Conservation (phyloP, 2,797 vertebrate species). For the Otus scops region DNA sequence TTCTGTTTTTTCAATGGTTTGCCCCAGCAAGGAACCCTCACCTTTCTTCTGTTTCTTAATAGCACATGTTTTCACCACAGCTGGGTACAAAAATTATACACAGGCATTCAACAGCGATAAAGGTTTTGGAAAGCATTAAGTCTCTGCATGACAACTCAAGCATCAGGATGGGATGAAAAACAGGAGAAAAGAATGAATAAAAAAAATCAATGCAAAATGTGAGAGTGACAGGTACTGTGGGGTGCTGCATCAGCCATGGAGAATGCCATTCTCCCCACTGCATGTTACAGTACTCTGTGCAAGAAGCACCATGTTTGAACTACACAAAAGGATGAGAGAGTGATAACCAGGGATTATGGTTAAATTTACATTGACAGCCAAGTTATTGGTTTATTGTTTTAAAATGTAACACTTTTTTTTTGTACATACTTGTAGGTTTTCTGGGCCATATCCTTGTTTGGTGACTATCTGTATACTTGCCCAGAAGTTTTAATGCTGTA, state of each 20-base stretch:
- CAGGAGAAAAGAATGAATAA: background rate
- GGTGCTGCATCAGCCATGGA: background rate
- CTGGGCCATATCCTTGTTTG: background rate
- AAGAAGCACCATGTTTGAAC: background rate
- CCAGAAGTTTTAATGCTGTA: background rate
- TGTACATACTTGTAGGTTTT: background rate
- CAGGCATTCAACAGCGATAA: background rate
- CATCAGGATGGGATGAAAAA: background rate
- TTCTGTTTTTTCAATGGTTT: background rate
- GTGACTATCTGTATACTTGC: background rate
- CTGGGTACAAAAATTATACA: background rate
- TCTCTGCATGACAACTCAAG: background rate
- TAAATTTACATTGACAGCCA: background rate
- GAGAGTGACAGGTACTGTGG: background rate
- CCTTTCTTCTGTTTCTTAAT: background rate
- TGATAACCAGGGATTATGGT: fast-evolving
- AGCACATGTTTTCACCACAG: constrained; percentile 15
- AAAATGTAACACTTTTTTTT: background rate
- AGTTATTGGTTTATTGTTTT: background rate
- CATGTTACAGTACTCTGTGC: fast-evolving
- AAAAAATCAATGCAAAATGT: background rate
- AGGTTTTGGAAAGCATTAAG: background rate
- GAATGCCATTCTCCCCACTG: background rate
- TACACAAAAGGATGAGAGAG: background rate
- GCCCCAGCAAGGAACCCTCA: background rate